Conservation (phyloP, 2,888 invertebrate genomes). For the Lasioglossum leucozonium region DNA sequence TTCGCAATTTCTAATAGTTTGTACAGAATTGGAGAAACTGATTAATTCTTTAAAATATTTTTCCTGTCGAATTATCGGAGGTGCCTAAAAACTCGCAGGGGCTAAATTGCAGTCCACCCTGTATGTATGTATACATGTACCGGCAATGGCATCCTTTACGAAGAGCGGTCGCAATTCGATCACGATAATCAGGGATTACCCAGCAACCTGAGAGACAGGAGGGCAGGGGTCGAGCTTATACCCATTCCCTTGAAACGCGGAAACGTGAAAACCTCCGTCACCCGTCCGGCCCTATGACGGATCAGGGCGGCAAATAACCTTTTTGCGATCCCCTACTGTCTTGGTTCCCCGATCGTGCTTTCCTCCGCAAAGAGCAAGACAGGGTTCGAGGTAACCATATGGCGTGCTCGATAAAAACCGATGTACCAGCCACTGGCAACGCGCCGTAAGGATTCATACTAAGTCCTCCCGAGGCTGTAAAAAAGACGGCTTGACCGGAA, state of each 20-base stretch:
- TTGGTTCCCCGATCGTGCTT: conserved; percentile 41
- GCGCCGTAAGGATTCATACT: conserved; percentile 48
- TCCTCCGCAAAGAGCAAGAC: conserved; percentile 32
- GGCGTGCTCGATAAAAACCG: conserved; percentile 64
- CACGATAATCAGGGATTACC: conserved; percentile 82
- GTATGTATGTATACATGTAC: neutral
- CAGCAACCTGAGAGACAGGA: conserved; percentile 39
- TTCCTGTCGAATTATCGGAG: neutral
- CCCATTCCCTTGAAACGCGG: conserved; percentile 56
- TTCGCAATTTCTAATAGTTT: neutral
- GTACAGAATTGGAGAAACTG: neutral
- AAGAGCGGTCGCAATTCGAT: conserved; percentile 77
- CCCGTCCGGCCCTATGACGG: conserved; percentile 70
- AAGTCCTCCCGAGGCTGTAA: conserved; percentile 32
- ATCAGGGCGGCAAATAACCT: conserved; percentile 75
- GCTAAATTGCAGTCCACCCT: neutral
- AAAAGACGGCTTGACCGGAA: conserved; percentile 21
- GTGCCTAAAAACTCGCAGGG: neutral
- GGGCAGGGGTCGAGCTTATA: conserved; percentile 58
- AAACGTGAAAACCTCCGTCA: conserved; percentile 75
- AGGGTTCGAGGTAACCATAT: conserved; percentile 55
- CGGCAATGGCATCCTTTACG: conserved; percentile 50
- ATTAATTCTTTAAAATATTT: no score
- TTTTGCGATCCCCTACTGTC: conserved; percentile 68
- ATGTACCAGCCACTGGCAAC: conserved; percentile 34